Conservation (phyloP, 2,888 invertebrate genomes). For the Yponomeuta sedellus region DNA sequence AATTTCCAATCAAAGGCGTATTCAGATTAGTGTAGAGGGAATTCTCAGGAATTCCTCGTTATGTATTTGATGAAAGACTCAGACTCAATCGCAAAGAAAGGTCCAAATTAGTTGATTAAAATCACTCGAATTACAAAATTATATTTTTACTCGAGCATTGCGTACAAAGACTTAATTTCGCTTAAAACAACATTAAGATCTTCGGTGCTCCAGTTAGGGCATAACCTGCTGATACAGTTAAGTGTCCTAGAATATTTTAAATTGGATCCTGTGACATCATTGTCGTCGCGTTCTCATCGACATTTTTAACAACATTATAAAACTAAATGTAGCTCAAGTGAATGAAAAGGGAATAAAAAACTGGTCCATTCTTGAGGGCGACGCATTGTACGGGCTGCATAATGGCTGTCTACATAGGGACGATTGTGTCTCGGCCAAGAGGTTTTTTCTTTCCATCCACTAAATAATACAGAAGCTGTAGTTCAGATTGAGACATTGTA, state of each 20-base stretch:
- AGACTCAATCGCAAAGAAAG: neutral
- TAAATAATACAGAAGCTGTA: neutral
- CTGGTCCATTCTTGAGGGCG: slow-evolving; percentile 31
- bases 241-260: neutral
- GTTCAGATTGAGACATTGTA: neutral
- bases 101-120: neutral
- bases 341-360: slow-evolving; percentile 40
- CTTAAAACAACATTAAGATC: neutral
- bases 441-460: slow-evolving; percentile 29
- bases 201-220: neutral
- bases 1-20: slow-evolving; percentile 37
- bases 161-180: neutral
- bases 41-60: neutral
- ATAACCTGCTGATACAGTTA: neutral
- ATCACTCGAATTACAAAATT: neutral
- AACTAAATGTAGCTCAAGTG: slow-evolving; percentile 46
- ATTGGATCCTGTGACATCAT: neutral
- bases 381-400: slow-evolving; percentile 57
- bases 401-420: slow-evolving; percentile 67
- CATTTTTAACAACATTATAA: slow-evolving; percentile 38
- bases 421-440: slow-evolving; percentile 57
- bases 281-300: slow-evolving; percentile 7
- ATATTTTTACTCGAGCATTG: neutral
- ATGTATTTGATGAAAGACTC: neutral
- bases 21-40: neutral